Evolutionary conservation across 2,113 vertebrate genomes (phyloP), one percentile per base, ranked within the genome.

Genomic region (Perca flavescens): DNA sequence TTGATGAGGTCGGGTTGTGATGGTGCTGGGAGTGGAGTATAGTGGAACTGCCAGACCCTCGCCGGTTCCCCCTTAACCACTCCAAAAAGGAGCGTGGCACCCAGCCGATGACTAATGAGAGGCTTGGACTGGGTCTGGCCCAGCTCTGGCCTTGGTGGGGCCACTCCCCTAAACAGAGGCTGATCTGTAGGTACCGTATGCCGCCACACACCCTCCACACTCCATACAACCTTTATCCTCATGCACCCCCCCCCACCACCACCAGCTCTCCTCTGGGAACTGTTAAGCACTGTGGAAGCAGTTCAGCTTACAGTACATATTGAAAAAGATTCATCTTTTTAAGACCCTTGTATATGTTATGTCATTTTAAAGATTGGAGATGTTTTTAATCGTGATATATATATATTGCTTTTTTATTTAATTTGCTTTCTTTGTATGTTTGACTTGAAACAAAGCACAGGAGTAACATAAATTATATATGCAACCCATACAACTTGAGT

Each of bases 1-100:
- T 98, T 97, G 97, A 99, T 99, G 97, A 99, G 97, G 96, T 98
- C 96, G 95, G 96, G 95, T 96, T 96, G 96, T 96, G 97, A 97
- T 97, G 96, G 96, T 96, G 96, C 95, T 96, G 96, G 92, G 95
- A 97, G 96, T 95, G 89, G 94, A 97, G 95, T 95, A 95, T 86
- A 91, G 93, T 93, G 92, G 94, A 94, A 93, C 96, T 98, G 97
- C 97, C 96, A 97, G 93, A 96, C 95, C 96, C 96, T 93, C 87
- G 93, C 95, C 95, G 93, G 94, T 96, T 93, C 93, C 86, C 83
- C 84, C 87, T 92, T 95, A 96, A 97, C 96, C 96, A 96, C 96
- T 97, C 96, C 96, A 97, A 97, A 97, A 96, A 96, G 95, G 95
- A 96, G 93, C 93, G 93, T 91, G 91, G 96, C 95, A 96, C 95